phyloP scores from a whole-genome alignment of 2,888 invertebrate genomes.

The Lathronympha strigana region DNA sequence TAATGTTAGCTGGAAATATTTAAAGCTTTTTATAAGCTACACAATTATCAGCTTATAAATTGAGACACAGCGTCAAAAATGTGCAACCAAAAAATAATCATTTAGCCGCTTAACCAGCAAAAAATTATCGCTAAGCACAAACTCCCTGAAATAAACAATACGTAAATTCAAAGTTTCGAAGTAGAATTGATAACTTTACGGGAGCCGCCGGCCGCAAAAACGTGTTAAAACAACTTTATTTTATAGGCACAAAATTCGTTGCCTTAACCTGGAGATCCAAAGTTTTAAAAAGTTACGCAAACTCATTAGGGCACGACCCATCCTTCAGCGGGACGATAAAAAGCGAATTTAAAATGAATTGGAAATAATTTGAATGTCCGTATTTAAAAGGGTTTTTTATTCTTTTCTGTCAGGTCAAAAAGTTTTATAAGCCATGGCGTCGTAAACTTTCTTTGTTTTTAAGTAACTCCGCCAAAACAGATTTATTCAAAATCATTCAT shows the following conservation, averaged over 20 bases:
- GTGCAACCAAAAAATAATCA: not conserved
- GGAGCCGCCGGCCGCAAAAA: slow-evolving; percentile 39
- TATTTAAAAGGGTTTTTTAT: not conserved
- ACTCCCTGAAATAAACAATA: slow-evolving; percentile 28
- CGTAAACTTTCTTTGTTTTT: too few relatives aligned
- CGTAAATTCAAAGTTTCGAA: slow-evolving; percentile 29
- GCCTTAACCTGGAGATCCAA: slow-evolving; percentile 24
- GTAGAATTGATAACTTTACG: slow-evolving; percentile 36
- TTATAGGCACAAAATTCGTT: slow-evolving; percentile 38
- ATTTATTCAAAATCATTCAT: too few relatives aligned
- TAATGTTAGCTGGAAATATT: too few relatives aligned
- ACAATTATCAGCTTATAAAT: too few relatives aligned
- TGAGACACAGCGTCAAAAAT: too few relatives aligned
- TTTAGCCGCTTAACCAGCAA: not conserved
- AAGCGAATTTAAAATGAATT: slow-evolving; percentile 27
- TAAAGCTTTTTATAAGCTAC: too few relatives aligned
- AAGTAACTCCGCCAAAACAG: too few relatives aligned
- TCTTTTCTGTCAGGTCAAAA: not conserved
- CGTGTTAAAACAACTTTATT: slow-evolving; percentile 40
- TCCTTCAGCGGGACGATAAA: slow-evolving; percentile 32
- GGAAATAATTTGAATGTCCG: slow-evolving; percentile 23
- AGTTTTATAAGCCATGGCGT: too few relatives aligned
- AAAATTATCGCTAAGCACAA: slow-evolving; percentile 4
- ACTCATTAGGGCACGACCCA: slow-evolving; percentile 38
- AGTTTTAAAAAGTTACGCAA: slow-evolving; percentile 40